Base-by-base conservation (phyloP, 2,113 vertebrate species). In the Microcebus griseorufus region DNA sequence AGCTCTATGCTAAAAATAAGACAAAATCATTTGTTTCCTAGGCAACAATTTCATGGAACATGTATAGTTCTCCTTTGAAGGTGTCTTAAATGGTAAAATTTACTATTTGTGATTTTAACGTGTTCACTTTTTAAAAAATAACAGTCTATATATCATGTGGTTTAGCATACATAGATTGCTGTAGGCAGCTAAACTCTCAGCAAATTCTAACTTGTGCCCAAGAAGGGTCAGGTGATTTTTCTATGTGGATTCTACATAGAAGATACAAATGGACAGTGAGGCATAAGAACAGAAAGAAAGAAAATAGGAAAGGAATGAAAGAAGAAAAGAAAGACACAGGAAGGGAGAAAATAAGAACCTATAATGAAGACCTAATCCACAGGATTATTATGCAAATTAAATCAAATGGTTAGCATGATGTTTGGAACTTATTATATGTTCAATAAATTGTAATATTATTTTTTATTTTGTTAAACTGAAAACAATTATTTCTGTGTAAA, bases 1-100 rank as follows among this genome's bases (percentile, higher is more conserved):
- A 90, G 94, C 96, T 97, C 96, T 98, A 92, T 98, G 94, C 98
- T 97, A 98, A 98, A 98, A 98, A 98, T 98, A 98, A 98, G 97
- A 98, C 97, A 94, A 97, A 97, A 97, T 98, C 82, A 91, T 98
- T 98, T 98, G 97, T 98, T 98, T 97, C 98, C 98, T 98, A 98
- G 98, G 98, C 94, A 98, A 98, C 93, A 89, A 95, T 65, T 94
- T 96, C 93, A 96, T 72, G 1, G 96, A 88, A 96, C 86, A 25
- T 97, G 97, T 17, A 88, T 10, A 4, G 93, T 94, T 65, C 76
- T 95, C 73, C 86, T 93, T 79, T 86, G 70, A 92, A 92, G 60
- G 17, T 84, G 37, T 97, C 22, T 97, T 62, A 97, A 96, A 90
- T 97, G 95, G 95, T 93, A 97, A 98, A 93, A 64, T 93, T 84